Percentiles rank a stretch among this genome's conserved stretches.
These are phyloP conservation scores for Linurgus olivaceus DNA, from an alignment of 2,797 vertebrate species.

Conservation along the genomic window DNA sequence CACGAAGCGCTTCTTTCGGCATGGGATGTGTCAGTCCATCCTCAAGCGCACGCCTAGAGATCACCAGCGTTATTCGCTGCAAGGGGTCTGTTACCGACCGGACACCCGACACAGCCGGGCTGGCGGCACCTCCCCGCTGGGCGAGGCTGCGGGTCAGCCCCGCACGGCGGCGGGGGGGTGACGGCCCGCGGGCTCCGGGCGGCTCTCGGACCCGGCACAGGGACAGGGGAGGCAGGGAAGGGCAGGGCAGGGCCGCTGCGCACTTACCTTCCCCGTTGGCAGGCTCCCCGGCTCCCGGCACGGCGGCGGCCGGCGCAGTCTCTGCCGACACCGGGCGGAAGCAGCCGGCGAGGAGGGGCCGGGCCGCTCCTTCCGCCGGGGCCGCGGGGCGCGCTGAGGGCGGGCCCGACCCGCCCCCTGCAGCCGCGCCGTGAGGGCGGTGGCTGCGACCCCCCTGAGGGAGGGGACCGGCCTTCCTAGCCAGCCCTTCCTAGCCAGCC, in stretches of 20 bases:
- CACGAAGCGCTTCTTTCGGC: fast-evolving
- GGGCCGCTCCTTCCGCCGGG: constrained; percentile 35
- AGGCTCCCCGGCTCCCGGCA: not conserved
- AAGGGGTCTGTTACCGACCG: fast-evolving
- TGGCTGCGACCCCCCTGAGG: fast-evolving
- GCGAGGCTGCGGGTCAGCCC: not conserved
- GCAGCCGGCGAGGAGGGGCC: not conserved
- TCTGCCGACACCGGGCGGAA: constrained; percentile 4
- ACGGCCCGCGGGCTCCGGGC: not conserved
- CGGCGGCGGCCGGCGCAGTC: not conserved
- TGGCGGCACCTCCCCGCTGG: not conserved
- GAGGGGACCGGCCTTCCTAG: fast-evolving
- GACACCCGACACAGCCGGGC: not conserved
- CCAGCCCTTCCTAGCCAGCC: fast-evolving
- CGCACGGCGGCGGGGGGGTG: fast-evolving
- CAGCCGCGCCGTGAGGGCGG: not conserved
- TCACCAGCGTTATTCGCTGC: fast-evolving
- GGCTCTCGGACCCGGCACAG: not conserved
- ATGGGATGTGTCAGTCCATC: not conserved
- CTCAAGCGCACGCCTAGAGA: not conserved
- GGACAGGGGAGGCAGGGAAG: not conserved
- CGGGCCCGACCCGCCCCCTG: not conserved
- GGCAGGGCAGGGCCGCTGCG: not conserved
- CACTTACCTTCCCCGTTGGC: constrained; percentile 15
- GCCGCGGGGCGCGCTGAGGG: not conserved